Conservation (phyloP, 2,797 vertebrate genomes). For the Sphenodon punctatus region DNA sequence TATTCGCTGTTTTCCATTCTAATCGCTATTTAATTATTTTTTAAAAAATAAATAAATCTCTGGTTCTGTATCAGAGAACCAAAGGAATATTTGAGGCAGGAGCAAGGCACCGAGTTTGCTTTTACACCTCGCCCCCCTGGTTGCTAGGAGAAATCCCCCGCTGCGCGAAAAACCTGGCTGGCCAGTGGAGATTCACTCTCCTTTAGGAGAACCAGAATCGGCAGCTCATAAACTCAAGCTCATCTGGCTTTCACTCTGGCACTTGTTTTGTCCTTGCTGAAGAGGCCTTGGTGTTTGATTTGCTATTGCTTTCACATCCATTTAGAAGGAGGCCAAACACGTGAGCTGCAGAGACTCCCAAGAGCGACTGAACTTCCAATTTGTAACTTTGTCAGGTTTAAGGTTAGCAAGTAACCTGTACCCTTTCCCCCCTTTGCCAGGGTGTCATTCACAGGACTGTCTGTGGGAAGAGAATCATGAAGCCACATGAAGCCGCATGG, state of each 20-base stretch:
- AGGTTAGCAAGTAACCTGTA: background rate
- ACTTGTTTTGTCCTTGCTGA: too few species aligned
- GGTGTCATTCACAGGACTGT: background rate
- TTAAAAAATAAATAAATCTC: too few species aligned
- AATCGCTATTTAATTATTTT: too few species aligned
- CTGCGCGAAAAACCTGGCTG: background rate
- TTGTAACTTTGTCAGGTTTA: background rate
- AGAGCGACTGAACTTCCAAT: background rate
- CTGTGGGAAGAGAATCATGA: background rate
- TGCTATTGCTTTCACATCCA: background rate
- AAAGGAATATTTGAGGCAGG: background rate
- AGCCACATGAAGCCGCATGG: fast-evolving
- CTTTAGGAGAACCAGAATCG: background rate
- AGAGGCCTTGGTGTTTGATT: fast-evolving
- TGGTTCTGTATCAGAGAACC: background rate
- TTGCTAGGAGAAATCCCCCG: background rate
- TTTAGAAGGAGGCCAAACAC: fast-evolving
- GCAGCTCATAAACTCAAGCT: background rate
- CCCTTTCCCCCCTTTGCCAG: fast-evolving
- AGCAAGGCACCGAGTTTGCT: background rate
- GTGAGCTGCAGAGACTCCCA: background rate
- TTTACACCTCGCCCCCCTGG: background rate
- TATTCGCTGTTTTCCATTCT: too few species aligned
- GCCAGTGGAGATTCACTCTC: background rate
- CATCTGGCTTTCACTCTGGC: too few species aligned